A percentile compares a stretch with the other conserved stretches of the same genome.
phyloP scores from a whole-genome alignment of 2,113 vertebrate species.

The Eleginops maclovinus region DNA sequence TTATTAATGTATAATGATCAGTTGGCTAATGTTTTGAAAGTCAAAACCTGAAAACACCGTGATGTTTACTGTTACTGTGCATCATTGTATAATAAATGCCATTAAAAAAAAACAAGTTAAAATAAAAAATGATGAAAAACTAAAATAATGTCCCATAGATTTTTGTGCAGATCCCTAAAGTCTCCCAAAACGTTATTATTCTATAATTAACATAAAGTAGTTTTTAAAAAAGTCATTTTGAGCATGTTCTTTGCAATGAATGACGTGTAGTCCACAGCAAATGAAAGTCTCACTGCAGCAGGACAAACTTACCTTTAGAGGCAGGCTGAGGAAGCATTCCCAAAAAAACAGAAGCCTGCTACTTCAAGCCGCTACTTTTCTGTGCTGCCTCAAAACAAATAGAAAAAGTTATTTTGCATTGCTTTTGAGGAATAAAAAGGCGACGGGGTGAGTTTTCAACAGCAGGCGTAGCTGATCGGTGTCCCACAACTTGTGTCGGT shows the following conservation, averaged over 20 bases:
- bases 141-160: background rate
- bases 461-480: background rate
- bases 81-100: background rate
- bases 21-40: background rate
- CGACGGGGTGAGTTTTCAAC: background rate
- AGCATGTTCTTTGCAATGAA: background rate
- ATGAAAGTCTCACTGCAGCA: slow-evolving; percentile 13
- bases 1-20: background rate
- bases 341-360: slow-evolving; percentile 40
- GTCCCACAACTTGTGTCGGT: background rate
- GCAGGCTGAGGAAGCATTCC: slow-evolving; percentile 76
- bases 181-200: background rate
- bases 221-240: background rate
- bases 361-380: slow-evolving; percentile 42
- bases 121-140: background rate
- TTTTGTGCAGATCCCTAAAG: background rate
- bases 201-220: background rate
- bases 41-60: background rate
- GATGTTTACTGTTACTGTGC: background rate
- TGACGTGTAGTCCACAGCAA: background rate
- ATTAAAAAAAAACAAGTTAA: too few relatives aligned
- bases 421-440: background rate
- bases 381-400: slow-evolving; percentile 38
- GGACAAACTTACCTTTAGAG: slow-evolving; percentile 67
- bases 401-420: slow-evolving; percentile 19